Base-by-base conservation (phyloP, 2,888 invertebrate species). In the Calliphora vomitoria region DNA sequence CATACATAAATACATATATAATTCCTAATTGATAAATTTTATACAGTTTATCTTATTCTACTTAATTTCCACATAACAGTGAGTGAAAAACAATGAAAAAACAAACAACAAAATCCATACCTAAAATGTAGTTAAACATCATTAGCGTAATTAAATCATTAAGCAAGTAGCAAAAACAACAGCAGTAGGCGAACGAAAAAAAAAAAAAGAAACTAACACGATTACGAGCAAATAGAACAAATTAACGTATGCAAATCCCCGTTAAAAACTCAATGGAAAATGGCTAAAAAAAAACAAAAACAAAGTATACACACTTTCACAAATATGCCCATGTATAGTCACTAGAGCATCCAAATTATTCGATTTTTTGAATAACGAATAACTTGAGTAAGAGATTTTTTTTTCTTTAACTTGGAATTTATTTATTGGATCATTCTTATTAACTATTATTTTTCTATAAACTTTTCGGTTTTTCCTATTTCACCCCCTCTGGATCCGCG, bases 181-280 rank as follows among this genome's bases (percentile, higher is more conserved):
- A 62, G 6, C 13, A 68, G 53, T 25, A 68, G 8, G 25, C 25
- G 25, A 25, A 25, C 35, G 11, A 18, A 75, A 60, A 75, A 80
- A 64, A 74, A 75, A 18, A 75, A 60, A 75, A 80, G 58, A 74
- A 75, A 87, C 80, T 72, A 84, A 82, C 62, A 84, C 81, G 78
- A 84, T 82, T 84, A 82, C 76, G 35, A 78, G 81, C 68, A 84
- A 87, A 82, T 85, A 82, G 84, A 84, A 87, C 84, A 79, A 85
- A 87, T 88, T 87, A 82, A 84, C 88, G 87, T 82, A 85, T 87
- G 88, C 88, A 88, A 89, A 89, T 89, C 86, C 82, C 58, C 80
- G 85, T 75, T 86, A 88, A 88, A 86, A 78, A 85, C 87, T 86
- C 87, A 86, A 89, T 87, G 83, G 87, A 76, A 88, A 87, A 80